Evolutionary conservation across 2,797 vertebrate species (phyloP).

Genomic region (Mastacembelus armatus): DNA sequence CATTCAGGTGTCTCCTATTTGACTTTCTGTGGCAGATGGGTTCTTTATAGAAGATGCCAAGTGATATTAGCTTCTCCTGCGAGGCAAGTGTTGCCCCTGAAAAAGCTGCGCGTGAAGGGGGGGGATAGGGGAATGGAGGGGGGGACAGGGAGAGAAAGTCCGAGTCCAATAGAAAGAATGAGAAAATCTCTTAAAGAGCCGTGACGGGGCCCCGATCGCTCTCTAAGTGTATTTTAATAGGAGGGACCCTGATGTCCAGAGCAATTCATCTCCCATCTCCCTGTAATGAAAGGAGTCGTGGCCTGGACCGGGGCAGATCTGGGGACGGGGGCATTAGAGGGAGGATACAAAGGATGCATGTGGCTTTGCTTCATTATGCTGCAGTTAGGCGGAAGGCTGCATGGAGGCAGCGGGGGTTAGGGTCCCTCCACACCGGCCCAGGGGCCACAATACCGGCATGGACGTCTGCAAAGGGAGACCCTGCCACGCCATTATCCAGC

Average conservation of each 20-base stretch:
- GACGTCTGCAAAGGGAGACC: conserved; percentile 89
- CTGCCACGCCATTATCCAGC: conserved; percentile 91
- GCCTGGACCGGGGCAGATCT: conserved; percentile 82
- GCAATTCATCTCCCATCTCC: conserved; percentile 90
- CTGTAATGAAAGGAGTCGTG: conserved; percentile 90
- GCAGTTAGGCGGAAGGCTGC: conserved; percentile 88
- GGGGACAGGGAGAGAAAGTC: conserved; percentile 42
- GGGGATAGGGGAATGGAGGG: neutral
- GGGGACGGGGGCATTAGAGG: conserved; percentile 70
- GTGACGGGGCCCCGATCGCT: conserved; percentile 87
- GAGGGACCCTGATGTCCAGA: conserved; percentile 84
- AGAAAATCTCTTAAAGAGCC: conserved; percentile 92
- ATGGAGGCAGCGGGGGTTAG: conserved; percentile 89
- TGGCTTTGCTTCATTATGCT: conserved; percentile 94
- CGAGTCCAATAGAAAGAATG: conserved; percentile 81
- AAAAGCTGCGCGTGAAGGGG: conserved; percentile 57
- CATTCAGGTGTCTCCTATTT: conserved; percentile 84
- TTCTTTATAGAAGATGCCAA: conserved; percentile 87
- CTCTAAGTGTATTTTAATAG: conserved; percentile 94
- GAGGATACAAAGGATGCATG: conserved; percentile 90
- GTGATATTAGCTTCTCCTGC: conserved; percentile 90
- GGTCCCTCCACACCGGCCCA: conserved; percentile 89
- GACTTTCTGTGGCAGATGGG: conserved; percentile 92
- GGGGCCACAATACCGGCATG: conserved; percentile 89
- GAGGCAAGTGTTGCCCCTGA: conserved; percentile 89